phyloP scores from a whole-genome alignment of 2,888 invertebrate species.

The Pachycephus smyrnensis region DNA sequence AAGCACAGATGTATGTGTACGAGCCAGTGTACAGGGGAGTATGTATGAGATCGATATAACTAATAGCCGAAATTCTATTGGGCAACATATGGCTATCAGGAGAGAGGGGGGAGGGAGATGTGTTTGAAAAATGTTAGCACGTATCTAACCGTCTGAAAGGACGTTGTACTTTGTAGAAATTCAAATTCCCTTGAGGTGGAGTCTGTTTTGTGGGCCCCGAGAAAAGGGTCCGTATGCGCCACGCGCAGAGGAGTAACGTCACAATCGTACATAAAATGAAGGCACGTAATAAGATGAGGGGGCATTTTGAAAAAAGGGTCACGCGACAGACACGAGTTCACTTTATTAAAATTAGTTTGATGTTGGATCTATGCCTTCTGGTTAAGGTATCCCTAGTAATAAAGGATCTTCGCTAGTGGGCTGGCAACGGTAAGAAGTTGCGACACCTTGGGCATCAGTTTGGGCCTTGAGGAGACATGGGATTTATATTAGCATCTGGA shows the following conservation, averaged over 20 bases:
- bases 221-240: not conserved
- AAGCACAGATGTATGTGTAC: slow-evolving; percentile 20
- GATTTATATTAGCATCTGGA: not conserved
- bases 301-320: not conserved
- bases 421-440: not conserved
- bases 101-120: slow-evolving; percentile 29
- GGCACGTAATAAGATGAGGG: not conserved
- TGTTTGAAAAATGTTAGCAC: not conserved
- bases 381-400: not conserved
- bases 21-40: slow-evolving; percentile 13
- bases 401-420: not conserved
- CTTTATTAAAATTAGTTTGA: not conserved
- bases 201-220: not conserved
- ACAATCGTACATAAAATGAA: not conserved
- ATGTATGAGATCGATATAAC: slow-evolving; percentile 64
- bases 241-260: not conserved
- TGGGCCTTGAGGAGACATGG: not conserved
- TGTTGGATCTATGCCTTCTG: not conserved
- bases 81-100: slow-evolving; percentile 61
- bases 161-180: not conserved
- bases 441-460: not conserved
- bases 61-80: slow-evolving; percentile 61
- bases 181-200: not conserved
- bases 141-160: not conserved
- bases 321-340: not conserved